Conservation (phyloP, 2,888 invertebrate species). For the Allygus modestus region DNA sequence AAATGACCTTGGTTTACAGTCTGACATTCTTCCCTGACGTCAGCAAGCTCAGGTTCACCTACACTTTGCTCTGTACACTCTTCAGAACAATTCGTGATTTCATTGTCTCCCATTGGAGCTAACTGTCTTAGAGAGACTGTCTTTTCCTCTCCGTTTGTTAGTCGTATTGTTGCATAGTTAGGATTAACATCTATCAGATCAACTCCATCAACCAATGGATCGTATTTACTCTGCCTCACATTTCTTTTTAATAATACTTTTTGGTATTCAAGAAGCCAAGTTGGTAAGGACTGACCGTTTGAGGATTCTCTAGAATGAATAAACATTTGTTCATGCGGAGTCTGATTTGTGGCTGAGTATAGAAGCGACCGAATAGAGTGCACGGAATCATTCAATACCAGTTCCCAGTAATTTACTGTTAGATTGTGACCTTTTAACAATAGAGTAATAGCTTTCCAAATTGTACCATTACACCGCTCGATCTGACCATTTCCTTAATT, state of each 20-base stretch:
- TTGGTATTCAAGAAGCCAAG: conserved; percentile 64
- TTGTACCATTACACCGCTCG: conserved; percentile 48
- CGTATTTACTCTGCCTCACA: conserved; percentile 65
- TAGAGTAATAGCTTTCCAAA: conserved; percentile 46
- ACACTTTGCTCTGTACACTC: neutral
- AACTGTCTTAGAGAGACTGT: conserved; percentile 66
- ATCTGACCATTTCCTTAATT: conserved; percentile 64
- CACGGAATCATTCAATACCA: neutral
- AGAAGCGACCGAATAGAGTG: conserved; percentile 18
- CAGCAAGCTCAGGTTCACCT: neutral
- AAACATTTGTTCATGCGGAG: conserved; percentile 62
- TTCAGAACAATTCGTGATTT: neutral
- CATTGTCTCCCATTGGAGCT: conserved; percentile 62
- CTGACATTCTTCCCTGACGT: neutral
- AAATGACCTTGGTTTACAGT: neutral
- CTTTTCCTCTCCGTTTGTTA: conserved; percentile 64
- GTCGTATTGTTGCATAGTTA: conserved; percentile 64
- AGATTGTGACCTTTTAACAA: conserved; percentile 40
- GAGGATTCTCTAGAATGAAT: conserved; percentile 63
- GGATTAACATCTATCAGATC: conserved; percentile 66
- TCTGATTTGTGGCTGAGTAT: conserved; percentile 31
- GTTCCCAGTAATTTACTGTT: conserved; percentile 54
- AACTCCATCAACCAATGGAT: conserved; percentile 67
- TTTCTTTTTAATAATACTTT: conserved; percentile 65
- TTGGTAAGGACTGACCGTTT: conserved; percentile 65